Conservation (phyloP, 1,140 invertebrate genomes). For the Scaptomyza montana region DNA sequence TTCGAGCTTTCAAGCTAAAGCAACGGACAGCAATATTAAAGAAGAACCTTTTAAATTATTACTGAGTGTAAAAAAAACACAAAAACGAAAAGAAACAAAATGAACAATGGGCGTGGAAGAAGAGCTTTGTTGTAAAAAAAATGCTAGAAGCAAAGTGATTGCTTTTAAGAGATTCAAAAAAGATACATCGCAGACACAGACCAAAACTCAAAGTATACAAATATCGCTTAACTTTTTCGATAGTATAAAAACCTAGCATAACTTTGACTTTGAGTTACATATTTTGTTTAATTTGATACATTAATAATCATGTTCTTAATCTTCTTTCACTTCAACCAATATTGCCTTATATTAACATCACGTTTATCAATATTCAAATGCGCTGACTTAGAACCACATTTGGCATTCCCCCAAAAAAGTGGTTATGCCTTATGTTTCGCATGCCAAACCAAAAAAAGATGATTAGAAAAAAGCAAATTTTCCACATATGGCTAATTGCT, state of each 20-base stretch:
- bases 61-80: constrained; percentile 24
- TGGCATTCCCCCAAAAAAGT: constrained; percentile 55
- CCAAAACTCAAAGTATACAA: no score
- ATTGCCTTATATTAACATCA: no score
- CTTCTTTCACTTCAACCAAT: no score
- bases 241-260: no score
- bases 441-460: constrained; percentile 11
- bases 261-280: no score
- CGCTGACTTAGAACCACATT: constrained; percentile 45
- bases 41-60: constrained; percentile 65
- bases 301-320: no score
- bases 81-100: background rate
- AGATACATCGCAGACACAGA: no score
- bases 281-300: no score
- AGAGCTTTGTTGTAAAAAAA: constrained; percentile 5
- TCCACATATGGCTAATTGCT: constrained; percentile 70
- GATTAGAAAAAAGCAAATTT: constrained; percentile 8
- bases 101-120: constrained; percentile 28
- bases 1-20: constrained; percentile 34
- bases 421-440: constrained; percentile 54
- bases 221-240: no score
- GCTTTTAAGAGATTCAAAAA: background rate
- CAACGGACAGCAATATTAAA: constrained; percentile 25
- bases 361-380: background rate
- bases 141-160: background rate